phyloP scores from a whole-genome alignment of 2,888 invertebrate genomes.

The Drosophila hamatofila region DNA sequence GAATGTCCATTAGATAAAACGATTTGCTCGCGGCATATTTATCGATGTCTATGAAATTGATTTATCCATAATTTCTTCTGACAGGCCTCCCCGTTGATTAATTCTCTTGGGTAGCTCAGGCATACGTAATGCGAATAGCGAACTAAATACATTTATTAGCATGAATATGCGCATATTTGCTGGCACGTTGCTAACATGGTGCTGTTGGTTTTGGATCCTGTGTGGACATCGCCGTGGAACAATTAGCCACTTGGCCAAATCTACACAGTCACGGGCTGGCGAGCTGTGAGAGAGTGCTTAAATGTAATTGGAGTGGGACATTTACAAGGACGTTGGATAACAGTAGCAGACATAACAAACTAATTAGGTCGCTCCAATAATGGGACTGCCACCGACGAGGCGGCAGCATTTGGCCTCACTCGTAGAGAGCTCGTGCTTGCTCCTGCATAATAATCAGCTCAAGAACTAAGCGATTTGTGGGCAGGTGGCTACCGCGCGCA shows the following conservation, averaged over 20 bases:
- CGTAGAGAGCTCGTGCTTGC: slow-evolving; percentile 49
- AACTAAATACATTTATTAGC: slow-evolving; percentile 47
- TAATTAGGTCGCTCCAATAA: slow-evolving; percentile 67
- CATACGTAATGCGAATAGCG: neutral
- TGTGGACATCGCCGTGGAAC: slow-evolving; percentile 19
- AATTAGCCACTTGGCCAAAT: slow-evolving; percentile 28
- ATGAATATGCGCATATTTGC: slow-evolving; percentile 61
- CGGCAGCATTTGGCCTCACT: slow-evolving; percentile 22
- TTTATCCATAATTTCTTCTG: slow-evolving; percentile 29
- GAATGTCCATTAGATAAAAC: slow-evolving; percentile 49
- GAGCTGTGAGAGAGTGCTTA: slow-evolving; percentile 26
- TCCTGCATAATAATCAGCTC: slow-evolving; percentile 71
- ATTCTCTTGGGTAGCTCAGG: neutral
- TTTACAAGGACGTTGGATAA: slow-evolving; percentile 18
- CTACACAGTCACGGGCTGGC: slow-evolving; percentile 26
- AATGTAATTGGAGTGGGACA: slow-evolving; percentile 23
- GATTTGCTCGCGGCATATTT: slow-evolving; percentile 38
- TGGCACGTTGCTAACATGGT: slow-evolving; percentile 5
- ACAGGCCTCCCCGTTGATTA: slow-evolving; percentile 21
- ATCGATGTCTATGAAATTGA: slow-evolving; percentile 37
- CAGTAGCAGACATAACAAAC: slow-evolving; percentile 58
- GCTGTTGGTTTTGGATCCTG: neutral
- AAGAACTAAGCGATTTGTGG: slow-evolving; percentile 50
- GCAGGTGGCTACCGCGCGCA: slow-evolving; percentile 8
- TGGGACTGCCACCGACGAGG: slow-evolving; percentile 28